Evolutionary conservation across 2,888 invertebrate species (phyloP).

Genomic region (Notodonta dromedarius): DNA sequence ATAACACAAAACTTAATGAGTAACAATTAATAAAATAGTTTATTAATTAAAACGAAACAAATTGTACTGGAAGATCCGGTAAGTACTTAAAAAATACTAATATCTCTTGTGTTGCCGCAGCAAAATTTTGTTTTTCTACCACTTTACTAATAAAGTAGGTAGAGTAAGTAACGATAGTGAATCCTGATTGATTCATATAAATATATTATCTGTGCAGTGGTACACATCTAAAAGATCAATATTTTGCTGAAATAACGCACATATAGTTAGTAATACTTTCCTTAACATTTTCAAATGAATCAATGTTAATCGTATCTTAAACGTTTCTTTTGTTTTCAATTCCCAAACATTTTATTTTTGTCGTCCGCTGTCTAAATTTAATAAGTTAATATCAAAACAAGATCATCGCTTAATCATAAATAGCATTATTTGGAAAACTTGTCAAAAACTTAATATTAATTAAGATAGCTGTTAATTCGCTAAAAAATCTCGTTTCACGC

Average conservation of each 20-base stretch:
- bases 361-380: neutral
- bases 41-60: conserved; percentile 34
- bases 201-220: too few relatives aligned
- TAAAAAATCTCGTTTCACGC: conserved; percentile 25
- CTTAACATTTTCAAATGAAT: too few relatives aligned
- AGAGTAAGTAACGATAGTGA: neutral
- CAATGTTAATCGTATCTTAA: too few relatives aligned
- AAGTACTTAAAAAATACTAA: conserved; percentile 23
- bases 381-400: conserved; percentile 18
- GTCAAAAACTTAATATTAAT: conserved; percentile 45
- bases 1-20: conserved; percentile 48
- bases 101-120: conserved; percentile 16
- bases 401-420: conserved; percentile 9
- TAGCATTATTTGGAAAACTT: conserved; percentile 42
- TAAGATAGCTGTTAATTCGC: conserved; percentile 25
- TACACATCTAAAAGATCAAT: neutral
- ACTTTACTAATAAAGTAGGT: neutral
- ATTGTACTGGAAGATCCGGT: conserved; percentile 61
- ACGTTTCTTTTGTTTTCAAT: too few relatives aligned
- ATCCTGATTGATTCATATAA: too few relatives aligned
- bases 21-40: conserved; percentile 31
- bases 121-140: neutral
- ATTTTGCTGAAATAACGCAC: neutral
- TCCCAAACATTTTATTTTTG: too few relatives aligned
- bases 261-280: too few relatives aligned